These are phyloP conservation scores for Dromiciops gliroides DNA, from an alignment of 2,113 vertebrate species.

Conservation along the genomic window DNA sequence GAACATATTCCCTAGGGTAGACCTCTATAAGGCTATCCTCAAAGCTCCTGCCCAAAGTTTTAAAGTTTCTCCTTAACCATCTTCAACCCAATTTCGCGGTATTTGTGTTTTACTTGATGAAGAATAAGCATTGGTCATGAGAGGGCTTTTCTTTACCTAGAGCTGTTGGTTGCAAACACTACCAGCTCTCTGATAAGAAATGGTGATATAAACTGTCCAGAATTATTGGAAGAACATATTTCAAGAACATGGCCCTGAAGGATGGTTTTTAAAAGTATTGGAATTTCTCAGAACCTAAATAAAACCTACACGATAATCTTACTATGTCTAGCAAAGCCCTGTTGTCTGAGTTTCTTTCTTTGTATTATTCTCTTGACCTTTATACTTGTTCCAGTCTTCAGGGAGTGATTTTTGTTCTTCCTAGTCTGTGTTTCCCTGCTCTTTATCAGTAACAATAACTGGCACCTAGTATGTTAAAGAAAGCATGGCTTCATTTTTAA, in stretches of 20 bases:
- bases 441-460: not conserved
- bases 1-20: not conserved
- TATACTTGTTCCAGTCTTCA: not conserved
- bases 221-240: slow-evolving; percentile 40
- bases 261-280: not conserved
- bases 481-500: slow-evolving; percentile 27
- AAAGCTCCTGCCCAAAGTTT: not conserved
- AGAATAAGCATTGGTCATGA: not conserved
- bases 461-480: slow-evolving; percentile 35
- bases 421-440: not conserved
- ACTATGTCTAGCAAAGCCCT: not conserved
- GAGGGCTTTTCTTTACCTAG: not conserved
- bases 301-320: not conserved
- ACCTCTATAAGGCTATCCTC: not conserved
- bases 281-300: not conserved
- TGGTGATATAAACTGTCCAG: slow-evolving; percentile 14
- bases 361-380: too few relatives aligned
- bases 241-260: not conserved
- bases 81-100: not conserved
- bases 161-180: slow-evolving; percentile 9
- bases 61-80: not conserved
- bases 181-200: slow-evolving; percentile 29
- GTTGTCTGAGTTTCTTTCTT: not conserved
- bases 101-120: not conserved
- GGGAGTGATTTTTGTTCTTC: not conserved